Percentiles rank a stretch among this genome's conserved stretches.
These are phyloP conservation scores for Nerophis lumbriciformis DNA, from an alignment of 2,113 vertebrate genomes.

Conservation along the genomic window DNA sequence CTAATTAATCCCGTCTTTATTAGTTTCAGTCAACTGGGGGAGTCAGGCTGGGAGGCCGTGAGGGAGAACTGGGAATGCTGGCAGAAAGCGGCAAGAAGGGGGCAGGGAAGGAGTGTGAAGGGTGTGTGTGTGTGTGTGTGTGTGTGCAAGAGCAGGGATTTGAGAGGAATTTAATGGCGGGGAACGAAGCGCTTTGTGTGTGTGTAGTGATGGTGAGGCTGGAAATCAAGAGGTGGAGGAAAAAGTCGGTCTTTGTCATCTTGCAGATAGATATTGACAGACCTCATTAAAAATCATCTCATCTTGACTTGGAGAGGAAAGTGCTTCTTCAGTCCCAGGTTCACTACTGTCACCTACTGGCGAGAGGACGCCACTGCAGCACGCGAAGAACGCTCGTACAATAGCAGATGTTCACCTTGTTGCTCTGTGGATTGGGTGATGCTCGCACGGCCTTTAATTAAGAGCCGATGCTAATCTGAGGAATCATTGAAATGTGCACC, in stretches of 20 bases:
- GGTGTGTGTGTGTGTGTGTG: slow-evolving; percentile 43
- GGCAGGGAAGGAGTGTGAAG: slow-evolving; percentile 28
- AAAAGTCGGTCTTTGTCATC: slow-evolving; percentile 32
- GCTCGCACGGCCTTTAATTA: slow-evolving; percentile 62
- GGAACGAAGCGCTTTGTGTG: slow-evolving; percentile 38
- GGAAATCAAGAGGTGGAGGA: slow-evolving; percentile 37
- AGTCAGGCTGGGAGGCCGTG: slow-evolving; percentile 66
- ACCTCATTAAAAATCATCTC: slow-evolving; percentile 4
- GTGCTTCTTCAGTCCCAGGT: slow-evolving; percentile 15
- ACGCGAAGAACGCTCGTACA: slow-evolving; percentile 17
- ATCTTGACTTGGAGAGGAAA: neutral
- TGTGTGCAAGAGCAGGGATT: slow-evolving; percentile 63
- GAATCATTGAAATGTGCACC: slow-evolving; percentile 39
- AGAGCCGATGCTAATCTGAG: slow-evolving; percentile 53
- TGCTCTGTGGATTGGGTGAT: slow-evolving; percentile 64
- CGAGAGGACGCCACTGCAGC: slow-evolving; percentile 13
- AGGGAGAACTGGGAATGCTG: slow-evolving; percentile 75
- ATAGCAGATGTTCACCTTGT: slow-evolving; percentile 66
- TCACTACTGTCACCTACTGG: slow-evolving; percentile 66
- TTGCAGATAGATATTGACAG: slow-evolving; percentile 24
- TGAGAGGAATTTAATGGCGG: slow-evolving; percentile 65
- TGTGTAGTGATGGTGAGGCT: slow-evolving; percentile 22
- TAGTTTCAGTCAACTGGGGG: slow-evolving; percentile 81
- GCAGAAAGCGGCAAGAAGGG: slow-evolving; percentile 65
- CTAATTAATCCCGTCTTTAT: slow-evolving; percentile 93